Conservation (phyloP, 2,888 invertebrate species). For the Drosophila siamana region DNA sequence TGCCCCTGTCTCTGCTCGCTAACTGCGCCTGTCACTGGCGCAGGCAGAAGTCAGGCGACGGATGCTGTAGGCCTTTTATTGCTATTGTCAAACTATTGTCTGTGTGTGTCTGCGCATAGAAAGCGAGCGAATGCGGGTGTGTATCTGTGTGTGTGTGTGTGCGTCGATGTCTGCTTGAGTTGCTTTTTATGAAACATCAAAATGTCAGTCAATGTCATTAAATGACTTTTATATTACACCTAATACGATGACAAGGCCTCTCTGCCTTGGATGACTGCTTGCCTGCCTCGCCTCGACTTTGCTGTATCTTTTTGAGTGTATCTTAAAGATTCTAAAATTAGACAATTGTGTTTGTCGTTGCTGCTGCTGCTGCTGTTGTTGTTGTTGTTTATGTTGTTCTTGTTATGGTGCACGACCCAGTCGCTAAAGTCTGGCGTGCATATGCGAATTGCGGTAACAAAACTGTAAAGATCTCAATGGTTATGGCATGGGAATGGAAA, state of each 20-base stretch:
- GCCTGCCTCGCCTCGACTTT: constrained; percentile 17
- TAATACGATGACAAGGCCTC: constrained; percentile 82
- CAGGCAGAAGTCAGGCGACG: constrained; percentile 39
- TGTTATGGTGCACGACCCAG: constrained; percentile 61
- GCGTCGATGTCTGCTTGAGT: constrained; percentile 76
- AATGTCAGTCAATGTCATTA: constrained; percentile 83
- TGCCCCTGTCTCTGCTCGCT: background rate
- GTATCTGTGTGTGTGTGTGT: constrained; percentile 34
- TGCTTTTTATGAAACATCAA: constrained; percentile 83
- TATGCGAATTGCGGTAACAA: constrained; percentile 62
- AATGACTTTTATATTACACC: constrained; percentile 83
- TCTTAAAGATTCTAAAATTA: constrained; percentile 82
- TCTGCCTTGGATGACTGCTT: no score
- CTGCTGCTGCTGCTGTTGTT: no score
- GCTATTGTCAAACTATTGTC: constrained; percentile 80
- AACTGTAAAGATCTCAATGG: constrained; percentile 38
- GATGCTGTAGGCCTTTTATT: constrained; percentile 77
- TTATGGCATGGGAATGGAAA: constrained; percentile 11
- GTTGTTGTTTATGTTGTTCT: no score
- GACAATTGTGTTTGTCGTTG: constrained; percentile 67
- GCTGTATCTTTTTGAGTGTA: constrained; percentile 78
- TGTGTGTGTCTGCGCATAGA: constrained; percentile 44
- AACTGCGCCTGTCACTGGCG: constrained; percentile 6
- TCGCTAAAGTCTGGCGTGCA: constrained; percentile 52
- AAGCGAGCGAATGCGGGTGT: constrained; percentile 2